Conservation (phyloP, 2,888 invertebrate genomes). For the Lamproptera curius region DNA sequence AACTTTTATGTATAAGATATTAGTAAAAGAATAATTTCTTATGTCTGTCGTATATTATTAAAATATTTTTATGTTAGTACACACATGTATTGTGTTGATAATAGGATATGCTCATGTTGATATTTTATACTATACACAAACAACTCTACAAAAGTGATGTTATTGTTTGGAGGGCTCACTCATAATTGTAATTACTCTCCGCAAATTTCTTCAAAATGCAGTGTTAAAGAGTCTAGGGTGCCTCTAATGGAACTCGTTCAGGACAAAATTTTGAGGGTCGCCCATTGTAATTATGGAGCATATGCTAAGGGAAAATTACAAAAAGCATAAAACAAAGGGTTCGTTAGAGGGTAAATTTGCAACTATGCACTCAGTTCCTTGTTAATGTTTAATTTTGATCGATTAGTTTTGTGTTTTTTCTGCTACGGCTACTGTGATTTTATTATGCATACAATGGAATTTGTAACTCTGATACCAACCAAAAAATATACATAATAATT, state of each 20-base stretch:
- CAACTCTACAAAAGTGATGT: slow-evolving; percentile 13
- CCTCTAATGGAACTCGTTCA: slow-evolving; percentile 18
- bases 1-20: too few relatives aligned
- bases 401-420: neutral
- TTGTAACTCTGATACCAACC: too few relatives aligned
- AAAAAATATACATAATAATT: too few relatives aligned
- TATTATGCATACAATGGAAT: too few relatives aligned
- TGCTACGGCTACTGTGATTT: too few relatives aligned
- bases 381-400: neutral
- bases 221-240: slow-evolving; percentile 15
- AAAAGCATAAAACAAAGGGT: slow-evolving; percentile 15
- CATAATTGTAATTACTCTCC: slow-evolving; percentile 18
- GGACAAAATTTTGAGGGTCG: slow-evolving; percentile 14
- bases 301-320: slow-evolving; percentile 16
- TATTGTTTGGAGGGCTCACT: slow-evolving; percentile 12
- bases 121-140: slow-evolving; percentile 4
- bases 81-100: too few relatives aligned
- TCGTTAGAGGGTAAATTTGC: slow-evolving; percentile 2
- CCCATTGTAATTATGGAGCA: slow-evolving; percentile 14
- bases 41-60: too few relatives aligned
- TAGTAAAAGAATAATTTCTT: too few relatives aligned
- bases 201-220: slow-evolving; percentile 17
- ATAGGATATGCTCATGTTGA: neutral
- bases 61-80: too few relatives aligned
- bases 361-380: neutral